phyloP scores from a whole-genome alignment of 2,113 vertebrate genomes.

The Parotia lawesii region DNA sequence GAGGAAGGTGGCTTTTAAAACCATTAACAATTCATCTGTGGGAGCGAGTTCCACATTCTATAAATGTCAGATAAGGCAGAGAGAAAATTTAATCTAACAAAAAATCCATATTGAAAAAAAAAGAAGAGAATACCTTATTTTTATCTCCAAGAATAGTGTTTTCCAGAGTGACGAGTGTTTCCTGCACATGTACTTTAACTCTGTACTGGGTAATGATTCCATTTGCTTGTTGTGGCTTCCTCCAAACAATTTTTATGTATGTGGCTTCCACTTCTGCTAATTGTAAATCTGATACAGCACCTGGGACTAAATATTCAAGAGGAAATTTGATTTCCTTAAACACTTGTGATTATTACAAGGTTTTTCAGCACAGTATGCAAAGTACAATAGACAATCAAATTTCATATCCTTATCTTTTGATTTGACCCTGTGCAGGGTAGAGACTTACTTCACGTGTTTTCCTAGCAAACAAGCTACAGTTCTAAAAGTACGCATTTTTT shows the following conservation, averaged over 20 bases:
- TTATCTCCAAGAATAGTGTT: conserved; percentile 81
- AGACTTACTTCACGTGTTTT: not conserved
- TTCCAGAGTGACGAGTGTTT: conserved; percentile 75
- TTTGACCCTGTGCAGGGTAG: not conserved
- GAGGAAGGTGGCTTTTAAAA: not conserved
- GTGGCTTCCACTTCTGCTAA: conserved; percentile 84
- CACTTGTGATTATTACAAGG: not conserved
- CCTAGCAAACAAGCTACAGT: not conserved
- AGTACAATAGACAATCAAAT: not conserved
- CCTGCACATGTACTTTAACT: conserved; percentile 74
- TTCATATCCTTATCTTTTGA: not conserved
- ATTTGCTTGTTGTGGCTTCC: conserved; percentile 84
- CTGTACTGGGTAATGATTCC: conserved; percentile 89
- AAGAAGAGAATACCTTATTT: conserved; percentile 60
- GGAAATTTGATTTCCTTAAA: not conserved
- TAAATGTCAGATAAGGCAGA: not conserved
- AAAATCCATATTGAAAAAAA: not conserved
- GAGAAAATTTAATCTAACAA: not conserved
- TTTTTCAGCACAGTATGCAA: not conserved
- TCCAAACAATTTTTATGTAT: conserved; percentile 85
- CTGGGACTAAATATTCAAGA: conserved; percentile 77
- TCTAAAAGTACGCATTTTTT: not conserved
- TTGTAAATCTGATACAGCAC: conserved; percentile 80
- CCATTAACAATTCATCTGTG: not conserved
- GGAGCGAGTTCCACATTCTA: not conserved